Evolutionary conservation across 2,888 invertebrate genomes (phyloP), one percentile per base, ranked within the genome.

Genomic region (Heliconius sara): DNA sequence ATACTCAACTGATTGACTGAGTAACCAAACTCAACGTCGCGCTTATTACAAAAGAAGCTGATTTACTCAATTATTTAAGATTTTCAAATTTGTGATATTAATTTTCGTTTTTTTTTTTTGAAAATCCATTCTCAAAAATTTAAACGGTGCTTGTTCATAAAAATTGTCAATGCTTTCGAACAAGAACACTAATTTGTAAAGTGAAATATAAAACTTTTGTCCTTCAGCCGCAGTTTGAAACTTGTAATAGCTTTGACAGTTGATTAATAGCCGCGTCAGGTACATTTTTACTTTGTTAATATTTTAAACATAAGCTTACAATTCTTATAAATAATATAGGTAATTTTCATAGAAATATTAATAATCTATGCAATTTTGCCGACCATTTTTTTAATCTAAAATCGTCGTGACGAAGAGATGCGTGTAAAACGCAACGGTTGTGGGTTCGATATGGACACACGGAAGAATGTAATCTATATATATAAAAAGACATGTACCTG

Each of bases 211-310:
- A 60, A 73, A 73, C n/a, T 73, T 25, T 73, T 39, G 73, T 60
- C 34, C 39, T 73, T 39, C 39, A 34, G n/a, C 73, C 60, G 39
- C 73, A 39, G 60, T 73, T 73, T 60, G 16, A 73, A 60, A 39
- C 73, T 73, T 60, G 73, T 60, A 73, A 73, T 73, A 73, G 73
- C 34, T 73, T 60, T 60, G 73, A 73, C 73, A 73, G 60, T 60
- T 60, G 73, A 73, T 73, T 73, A 73, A 73, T 73, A 73, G 73
- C 73, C n/a, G 25, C 30, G 73, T 73, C 73, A 60, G 43, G 70
- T 73, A 73, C 34, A 73, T 73, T 60, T 73, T 73, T 73, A 60
- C 73, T 70, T 43, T 25, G 68, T 70, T 43, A 43, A 70, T 70
- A 70, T 70, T 70, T 43, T 43, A 70, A 6, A 25, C 43, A 70